Percentiles rank a stretch among this genome's conserved stretches.
phyloP scores from a whole-genome alignment of 37 sponge, comb jelly and placozoan genomes.

The Eunapius fragilis region DNA sequence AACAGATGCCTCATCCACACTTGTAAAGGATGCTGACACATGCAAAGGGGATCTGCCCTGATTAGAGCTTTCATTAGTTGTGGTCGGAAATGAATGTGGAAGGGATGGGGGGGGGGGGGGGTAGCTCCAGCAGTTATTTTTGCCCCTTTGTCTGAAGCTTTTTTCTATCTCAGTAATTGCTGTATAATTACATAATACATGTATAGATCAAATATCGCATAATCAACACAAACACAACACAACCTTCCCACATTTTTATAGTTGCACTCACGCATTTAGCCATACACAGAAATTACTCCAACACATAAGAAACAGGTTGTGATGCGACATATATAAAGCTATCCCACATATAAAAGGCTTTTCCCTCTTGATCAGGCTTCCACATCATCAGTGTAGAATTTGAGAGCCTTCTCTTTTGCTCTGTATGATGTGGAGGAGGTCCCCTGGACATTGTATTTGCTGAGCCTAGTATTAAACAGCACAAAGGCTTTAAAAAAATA shows the following conservation, averaged over 20 bases:
- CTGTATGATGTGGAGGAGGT: conserved; percentile 18
- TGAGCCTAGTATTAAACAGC: conserved; percentile 10
- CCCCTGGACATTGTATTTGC: conserved; percentile 25
- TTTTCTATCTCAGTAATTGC: too few relatives aligned
- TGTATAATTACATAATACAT: neutral
- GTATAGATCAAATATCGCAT: neutral
- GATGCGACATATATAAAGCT: neutral
- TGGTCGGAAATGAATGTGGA: too few relatives aligned
- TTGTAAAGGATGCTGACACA: too few relatives aligned
- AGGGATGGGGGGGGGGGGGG: too few relatives aligned
- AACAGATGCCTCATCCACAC: too few relatives aligned
- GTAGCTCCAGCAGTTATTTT: too few relatives aligned
- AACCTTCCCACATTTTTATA: neutral
- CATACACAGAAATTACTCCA: conserved; percentile 5
- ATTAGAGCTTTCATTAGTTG: too few relatives aligned
- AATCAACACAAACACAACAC: neutral
- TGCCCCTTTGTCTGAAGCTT: too few relatives aligned
- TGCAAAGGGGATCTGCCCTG: too few relatives aligned
- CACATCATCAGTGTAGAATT: conserved; percentile 78
- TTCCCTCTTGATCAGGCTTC: neutral
- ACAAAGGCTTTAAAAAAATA: neutral
- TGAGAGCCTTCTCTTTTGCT: conserved; percentile 74
- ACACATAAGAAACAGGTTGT: neutral
- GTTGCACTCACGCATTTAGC: neutral
- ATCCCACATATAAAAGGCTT: neutral